Evolutionary conservation across 2,797 vertebrate genomes (phyloP).

Genomic region (Arrhamphus sclerolepis): DNA sequence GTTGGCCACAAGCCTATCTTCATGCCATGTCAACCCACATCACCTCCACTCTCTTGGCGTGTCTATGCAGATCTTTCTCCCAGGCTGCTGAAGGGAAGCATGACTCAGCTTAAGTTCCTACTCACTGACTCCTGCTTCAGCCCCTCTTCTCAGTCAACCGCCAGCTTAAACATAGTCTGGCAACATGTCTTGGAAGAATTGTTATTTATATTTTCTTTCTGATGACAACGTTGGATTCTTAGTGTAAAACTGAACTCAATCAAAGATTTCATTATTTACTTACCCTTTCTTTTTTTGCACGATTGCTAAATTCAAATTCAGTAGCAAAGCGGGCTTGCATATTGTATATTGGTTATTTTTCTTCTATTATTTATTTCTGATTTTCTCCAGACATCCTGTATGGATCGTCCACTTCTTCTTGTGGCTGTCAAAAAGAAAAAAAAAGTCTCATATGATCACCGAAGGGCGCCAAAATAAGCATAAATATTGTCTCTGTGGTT

Average conservation of each 20-base stretch:
- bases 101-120: constrained; percentile 57
- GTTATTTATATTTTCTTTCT: too few species aligned
- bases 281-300: too few species aligned
- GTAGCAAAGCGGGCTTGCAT: too few species aligned
- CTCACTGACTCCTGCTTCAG: constrained; percentile 44
- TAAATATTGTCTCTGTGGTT: not conserved
- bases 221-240: too few species aligned
- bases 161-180: constrained; percentile 28
- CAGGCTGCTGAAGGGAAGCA: constrained; percentile 46
- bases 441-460: not conserved
- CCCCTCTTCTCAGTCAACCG: constrained; percentile 45
- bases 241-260: too few species aligned
- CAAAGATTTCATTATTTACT: too few species aligned
- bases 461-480: not conserved
- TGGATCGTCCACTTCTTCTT: too few species aligned
- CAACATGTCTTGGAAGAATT: constrained; percentile 15
- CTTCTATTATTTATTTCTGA: too few species aligned
- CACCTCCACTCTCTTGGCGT: constrained; percentile 28
- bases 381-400: too few species aligned
- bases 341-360: too few species aligned
- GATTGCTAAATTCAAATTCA: too few species aligned
- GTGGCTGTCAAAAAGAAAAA: too few species aligned
- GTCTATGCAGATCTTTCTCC: constrained; percentile 54
- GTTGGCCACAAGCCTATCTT: constrained; percentile 36
- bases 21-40: constrained; percentile 45